Evolutionary conservation across 2,888 invertebrate genomes (phyloP).

Genomic region (Antheraea yamamai): DNA sequence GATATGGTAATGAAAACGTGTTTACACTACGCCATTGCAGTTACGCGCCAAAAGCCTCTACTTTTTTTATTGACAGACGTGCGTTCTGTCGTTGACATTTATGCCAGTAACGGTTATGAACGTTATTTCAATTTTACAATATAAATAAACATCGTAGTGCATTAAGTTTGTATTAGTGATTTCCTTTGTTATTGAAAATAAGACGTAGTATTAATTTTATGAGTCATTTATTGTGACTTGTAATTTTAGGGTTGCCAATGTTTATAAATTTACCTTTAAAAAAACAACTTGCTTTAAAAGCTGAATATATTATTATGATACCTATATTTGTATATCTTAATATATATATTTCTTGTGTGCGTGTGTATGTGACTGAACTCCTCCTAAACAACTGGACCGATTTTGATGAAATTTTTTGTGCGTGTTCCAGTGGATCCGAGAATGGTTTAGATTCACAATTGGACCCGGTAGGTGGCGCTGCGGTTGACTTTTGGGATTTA

Average conservation of each 20-base stretch:
- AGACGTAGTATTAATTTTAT: not conserved
- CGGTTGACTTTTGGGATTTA: no score
- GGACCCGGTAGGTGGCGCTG: no score
- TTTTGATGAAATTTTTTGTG: no score
- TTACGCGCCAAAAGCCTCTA: not conserved
- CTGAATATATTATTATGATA: not conserved
- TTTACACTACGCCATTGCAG: not conserved
- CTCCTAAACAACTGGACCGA: no score
- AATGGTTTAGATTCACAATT: no score
- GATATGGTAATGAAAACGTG: not conserved
- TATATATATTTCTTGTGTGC: no score
- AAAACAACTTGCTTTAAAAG: not conserved
- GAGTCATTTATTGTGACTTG: not conserved
- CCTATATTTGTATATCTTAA: not conserved
- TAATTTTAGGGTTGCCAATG: not conserved
- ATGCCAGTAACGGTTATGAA: slow-evolving; percentile 1
- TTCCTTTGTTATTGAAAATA: not conserved
- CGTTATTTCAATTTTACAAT: not conserved
- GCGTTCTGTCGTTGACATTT: not conserved
- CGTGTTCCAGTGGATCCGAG: no score
- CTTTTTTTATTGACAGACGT: not conserved
- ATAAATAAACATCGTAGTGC: not conserved
- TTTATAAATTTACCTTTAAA: not conserved
- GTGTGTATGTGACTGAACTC: no score
- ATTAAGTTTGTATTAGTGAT: not conserved